Conservation (phyloP, 2,797 vertebrate species). For the Podarcis lilfordi region DNA sequence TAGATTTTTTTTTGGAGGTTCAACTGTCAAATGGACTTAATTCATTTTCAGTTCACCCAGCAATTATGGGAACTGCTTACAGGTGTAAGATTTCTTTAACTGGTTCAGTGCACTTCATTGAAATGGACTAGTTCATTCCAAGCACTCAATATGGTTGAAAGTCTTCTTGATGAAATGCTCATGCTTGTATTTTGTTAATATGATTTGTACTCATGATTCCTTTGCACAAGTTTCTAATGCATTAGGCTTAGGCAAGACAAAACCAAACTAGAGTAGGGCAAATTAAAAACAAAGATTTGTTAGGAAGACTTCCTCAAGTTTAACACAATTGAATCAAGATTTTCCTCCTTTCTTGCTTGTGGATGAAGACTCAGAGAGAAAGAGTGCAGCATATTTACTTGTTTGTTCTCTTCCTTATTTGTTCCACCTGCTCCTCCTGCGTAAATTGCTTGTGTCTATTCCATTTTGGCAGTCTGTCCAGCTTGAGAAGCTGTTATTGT, state of each 20-base stretch:
- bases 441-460: background rate
- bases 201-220: too few relatives aligned
- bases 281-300: background rate
- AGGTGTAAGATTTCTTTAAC: too few relatives aligned
- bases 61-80: too few relatives aligned
- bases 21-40: too few relatives aligned
- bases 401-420: background rate
- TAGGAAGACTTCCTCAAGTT: background rate
- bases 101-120: too few relatives aligned
- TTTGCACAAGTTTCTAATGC: background rate
- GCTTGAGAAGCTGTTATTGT: background rate
- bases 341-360: background rate
- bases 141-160: too few relatives aligned
- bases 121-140: too few relatives aligned
- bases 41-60: too few relatives aligned
- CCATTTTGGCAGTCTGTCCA: background rate
- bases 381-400: background rate
- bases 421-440: too few relatives aligned
- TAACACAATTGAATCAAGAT: background rate
- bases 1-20: too few relatives aligned
- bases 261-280: background rate
- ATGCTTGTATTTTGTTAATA: background rate
- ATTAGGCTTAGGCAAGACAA: background rate
- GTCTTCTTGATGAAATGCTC: too few relatives aligned
- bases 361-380: background rate